Conservation (phyloP, 1,140 invertebrate genomes). For the Medauroidea extradentata region DNA sequence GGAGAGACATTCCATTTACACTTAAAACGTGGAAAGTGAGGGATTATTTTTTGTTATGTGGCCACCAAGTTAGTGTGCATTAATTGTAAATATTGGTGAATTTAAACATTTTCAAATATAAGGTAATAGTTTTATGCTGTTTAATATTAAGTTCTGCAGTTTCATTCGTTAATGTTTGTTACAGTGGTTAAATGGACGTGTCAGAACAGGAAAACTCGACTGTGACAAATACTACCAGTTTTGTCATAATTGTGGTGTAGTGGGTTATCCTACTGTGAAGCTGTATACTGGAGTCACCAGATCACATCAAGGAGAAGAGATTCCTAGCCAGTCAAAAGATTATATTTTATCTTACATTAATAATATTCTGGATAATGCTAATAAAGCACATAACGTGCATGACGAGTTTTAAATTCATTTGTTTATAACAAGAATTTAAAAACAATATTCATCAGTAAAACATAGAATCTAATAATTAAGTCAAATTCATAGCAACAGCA, state of each 20-base stretch:
- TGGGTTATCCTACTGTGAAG: slow-evolving; percentile 51
- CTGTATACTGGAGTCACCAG: slow-evolving; percentile 27
- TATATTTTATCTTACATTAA: background rate
- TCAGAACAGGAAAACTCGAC: slow-evolving; percentile 52
- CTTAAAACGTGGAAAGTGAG: too few relatives aligned
- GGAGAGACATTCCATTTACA: too few relatives aligned
- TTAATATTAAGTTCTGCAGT: too few relatives aligned
- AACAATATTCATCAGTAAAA: too few relatives aligned
- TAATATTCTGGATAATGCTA: background rate
- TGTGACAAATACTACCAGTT: slow-evolving; percentile 47
- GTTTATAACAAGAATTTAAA: too few relatives aligned
- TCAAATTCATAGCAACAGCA: too few relatives aligned
- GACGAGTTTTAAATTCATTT: slow-evolving; percentile 10
- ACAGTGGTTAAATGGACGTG: slow-evolving; percentile 48
- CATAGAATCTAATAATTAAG: too few relatives aligned
- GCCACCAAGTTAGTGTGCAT: too few relatives aligned
- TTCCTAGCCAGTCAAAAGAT: slow-evolving; percentile 6
- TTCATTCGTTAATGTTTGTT: slow-evolving; percentile 22
- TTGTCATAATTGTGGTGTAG: slow-evolving; percentile 47
- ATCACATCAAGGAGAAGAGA: slow-evolving; percentile 6
- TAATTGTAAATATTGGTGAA: too few relatives aligned
- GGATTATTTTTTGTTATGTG: too few relatives aligned
- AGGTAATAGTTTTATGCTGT: too few relatives aligned
- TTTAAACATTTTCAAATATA: too few relatives aligned
- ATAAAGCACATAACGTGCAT: background rate